Percentiles rank a stretch among this genome's conserved stretches.
phyloP scores from a whole-genome alignment of 2,113 vertebrate genomes.

The Bubo bubo region DNA sequence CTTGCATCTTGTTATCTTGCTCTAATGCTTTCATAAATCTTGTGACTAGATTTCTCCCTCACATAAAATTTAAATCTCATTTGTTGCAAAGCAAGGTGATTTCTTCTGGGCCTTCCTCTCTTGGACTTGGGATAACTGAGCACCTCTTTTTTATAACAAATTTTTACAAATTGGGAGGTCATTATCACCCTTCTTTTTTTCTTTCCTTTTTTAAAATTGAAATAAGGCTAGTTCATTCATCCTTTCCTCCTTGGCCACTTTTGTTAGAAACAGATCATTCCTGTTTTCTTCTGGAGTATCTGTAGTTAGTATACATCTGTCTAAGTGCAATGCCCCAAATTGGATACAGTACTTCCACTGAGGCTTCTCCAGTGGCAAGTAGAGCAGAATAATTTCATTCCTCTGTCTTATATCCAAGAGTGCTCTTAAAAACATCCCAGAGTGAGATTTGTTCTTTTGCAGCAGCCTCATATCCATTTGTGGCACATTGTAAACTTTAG shows the following conservation, averaged over 20 bases:
- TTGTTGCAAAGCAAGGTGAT: neutral
- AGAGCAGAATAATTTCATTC: conserved; percentile 58
- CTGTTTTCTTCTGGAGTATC: neutral
- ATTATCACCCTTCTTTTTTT: neutral
- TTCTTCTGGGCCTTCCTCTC: neutral
- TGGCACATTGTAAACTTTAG: neutral
- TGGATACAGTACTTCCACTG: neutral
- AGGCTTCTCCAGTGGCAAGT: conserved; percentile 22
- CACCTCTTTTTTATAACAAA: neutral
- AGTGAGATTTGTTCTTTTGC: neutral
- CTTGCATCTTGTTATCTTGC: neutral
- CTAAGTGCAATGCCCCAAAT: neutral
- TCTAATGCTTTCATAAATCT: neutral
- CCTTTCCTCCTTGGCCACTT: neutral
- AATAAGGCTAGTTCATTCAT: neutral
- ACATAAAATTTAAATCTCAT: neutral
- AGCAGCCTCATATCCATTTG: neutral
- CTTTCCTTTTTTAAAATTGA: neutral
- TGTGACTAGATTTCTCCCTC: neutral
- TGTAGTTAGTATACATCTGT: neutral
- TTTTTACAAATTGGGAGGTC: neutral
- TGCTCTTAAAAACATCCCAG: neutral
- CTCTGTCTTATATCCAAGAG: conserved; percentile 4
- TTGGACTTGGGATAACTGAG: neutral
- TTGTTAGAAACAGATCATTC: neutral